Conservation (phyloP, 1,140 invertebrate species). For the Anadara kagoshimensis region DNA sequence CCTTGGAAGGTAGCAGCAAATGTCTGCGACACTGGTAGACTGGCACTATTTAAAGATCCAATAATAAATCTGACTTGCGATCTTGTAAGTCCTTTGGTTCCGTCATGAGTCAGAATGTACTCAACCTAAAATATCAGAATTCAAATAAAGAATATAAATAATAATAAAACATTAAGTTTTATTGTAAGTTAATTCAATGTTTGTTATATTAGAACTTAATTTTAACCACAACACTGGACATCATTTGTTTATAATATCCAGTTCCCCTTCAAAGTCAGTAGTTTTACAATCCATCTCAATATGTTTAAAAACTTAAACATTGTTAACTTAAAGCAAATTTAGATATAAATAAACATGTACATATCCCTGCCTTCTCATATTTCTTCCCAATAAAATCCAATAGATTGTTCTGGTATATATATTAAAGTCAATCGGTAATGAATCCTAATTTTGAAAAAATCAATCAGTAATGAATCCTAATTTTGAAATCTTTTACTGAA, state of each 20-base stretch:
- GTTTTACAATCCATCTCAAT: too few relatives aligned
- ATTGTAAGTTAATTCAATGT: too few relatives aligned
- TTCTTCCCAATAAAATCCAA: too few relatives aligned
- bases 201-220: too few relatives aligned
- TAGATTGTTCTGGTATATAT: too few relatives aligned
- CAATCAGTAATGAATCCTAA: background rate
- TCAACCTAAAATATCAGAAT: slow-evolving; percentile 47
- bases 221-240: too few relatives aligned
- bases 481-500: background rate
- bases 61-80: slow-evolving; percentile 52
- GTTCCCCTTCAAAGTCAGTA: too few relatives aligned
- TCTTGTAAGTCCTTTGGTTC: slow-evolving; percentile 46
- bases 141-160: background rate
- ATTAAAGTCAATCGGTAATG: background rate
- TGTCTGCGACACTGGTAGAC: slow-evolving; percentile 49
- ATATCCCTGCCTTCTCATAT: too few relatives aligned
- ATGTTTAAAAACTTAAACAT: too few relatives aligned
- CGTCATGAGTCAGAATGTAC: slow-evolving; percentile 54
- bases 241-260: too few relatives aligned
- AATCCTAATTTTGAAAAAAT: background rate
- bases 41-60: slow-evolving; percentile 23
- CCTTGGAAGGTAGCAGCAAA: slow-evolving; percentile 49
- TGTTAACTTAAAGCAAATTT: too few relatives aligned
- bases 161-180: background rate
- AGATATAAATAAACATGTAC: too few relatives aligned